Evolutionary conservation across 2,888 invertebrate genomes (phyloP), one percentile per base, ranked within the genome.

Genomic region (Polydrusus pterygomalis): DNA sequence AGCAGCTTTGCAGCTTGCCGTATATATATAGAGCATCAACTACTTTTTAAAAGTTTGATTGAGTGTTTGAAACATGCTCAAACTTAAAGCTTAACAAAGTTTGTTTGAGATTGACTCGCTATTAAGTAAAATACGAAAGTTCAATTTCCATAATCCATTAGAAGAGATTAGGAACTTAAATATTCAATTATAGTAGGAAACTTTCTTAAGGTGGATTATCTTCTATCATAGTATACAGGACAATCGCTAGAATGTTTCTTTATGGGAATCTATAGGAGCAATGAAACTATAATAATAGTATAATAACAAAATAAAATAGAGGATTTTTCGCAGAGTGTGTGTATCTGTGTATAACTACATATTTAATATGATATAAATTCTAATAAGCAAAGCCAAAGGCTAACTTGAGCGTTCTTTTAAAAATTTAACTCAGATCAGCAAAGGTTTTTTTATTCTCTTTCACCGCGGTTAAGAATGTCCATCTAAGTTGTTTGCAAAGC

Each of bases 91-190:
- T 34, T 34, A 34, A n/a, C 17, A 34, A 58, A 58, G 56, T 58
- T 58, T 58, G 15, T 15, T n/a, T 9, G 56, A 34, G 15, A 58
- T 34, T 34, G 56, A 15, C 17, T 10, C 34, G 6, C 15, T 58
- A 34, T 58, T 58, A 58, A n/a, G 56, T 58, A 58, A 58, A 34
- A 58, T 34, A 51, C 9, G 51, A 15, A 58, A 58, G 56, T 58
- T 30, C n/a, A 58, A 58, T 34, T 15, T 58, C 51, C 51, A 20
- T 51, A 20, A 51, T 51, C 51, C 51, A 25, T 51, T 51, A 51
- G 18, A 51, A 51, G 9, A 20, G 51, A 51, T 51, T 47, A 17
- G n/a, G n/a, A 34, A 43, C 43, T n/a, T 43, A 43, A 43, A 43
- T 43, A 43, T 43, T 43, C n/a, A 3, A 43, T n/a, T 43, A 43